These are phyloP conservation scores for Gallinago solitaria DNA, from an alignment of 2,797 vertebrate genomes.

Conservation along the genomic window DNA sequence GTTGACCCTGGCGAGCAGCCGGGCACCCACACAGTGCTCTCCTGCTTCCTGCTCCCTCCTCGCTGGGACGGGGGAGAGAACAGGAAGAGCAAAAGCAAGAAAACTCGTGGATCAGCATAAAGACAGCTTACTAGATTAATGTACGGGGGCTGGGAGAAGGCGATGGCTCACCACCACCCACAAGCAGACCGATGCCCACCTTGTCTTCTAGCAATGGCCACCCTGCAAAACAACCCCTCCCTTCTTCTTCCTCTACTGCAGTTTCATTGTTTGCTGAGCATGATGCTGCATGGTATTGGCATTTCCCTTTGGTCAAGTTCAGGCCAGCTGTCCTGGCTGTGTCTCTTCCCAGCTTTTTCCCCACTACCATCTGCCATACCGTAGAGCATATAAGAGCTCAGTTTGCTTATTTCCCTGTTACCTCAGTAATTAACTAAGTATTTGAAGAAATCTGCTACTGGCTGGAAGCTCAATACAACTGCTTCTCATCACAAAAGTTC, in stretches of 20 bases:
- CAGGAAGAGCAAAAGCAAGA: background rate
- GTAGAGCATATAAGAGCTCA: background rate
- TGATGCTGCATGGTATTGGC: background rate
- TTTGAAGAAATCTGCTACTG: background rate
- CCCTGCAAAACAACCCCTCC: background rate
- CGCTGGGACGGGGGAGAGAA: background rate
- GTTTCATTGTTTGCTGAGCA: background rate
- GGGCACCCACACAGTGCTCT: background rate
- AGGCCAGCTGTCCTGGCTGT: background rate
- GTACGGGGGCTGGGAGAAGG: fast-evolving
- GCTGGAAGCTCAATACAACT: background rate
- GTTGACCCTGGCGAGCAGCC: background rate
- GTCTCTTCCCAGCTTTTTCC: background rate
- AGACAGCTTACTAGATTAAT: background rate
- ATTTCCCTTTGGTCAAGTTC: background rate
- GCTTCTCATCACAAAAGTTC: background rate
- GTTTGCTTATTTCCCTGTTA: background rate
- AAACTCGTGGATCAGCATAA: background rate
- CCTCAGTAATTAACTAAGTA: background rate
- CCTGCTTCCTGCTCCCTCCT: background rate
- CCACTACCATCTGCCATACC: background rate
- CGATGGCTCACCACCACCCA: background rate
- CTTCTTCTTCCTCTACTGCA: background rate
- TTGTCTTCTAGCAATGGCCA: fast-evolving
- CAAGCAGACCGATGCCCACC: background rate